Percentiles rank a stretch among this genome's conserved stretches.
Conservation (phyloP, 2,797 vertebrate species). For the Anolis apletophallus region DNA sequence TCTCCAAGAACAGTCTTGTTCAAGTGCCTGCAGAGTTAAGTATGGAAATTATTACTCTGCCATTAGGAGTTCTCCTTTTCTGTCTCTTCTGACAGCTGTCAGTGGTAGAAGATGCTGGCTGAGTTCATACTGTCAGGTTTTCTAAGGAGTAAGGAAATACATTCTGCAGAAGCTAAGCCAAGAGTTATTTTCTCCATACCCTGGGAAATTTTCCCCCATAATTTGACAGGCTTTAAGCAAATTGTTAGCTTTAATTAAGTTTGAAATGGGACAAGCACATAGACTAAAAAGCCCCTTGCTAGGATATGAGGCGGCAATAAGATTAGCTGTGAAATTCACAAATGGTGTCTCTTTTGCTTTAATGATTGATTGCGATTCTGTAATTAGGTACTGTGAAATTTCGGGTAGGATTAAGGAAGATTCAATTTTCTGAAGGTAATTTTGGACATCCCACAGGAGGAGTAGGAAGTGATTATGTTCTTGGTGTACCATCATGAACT, state of each 20-base stretch:
- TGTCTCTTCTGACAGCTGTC: slow-evolving; percentile 61
- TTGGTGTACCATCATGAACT: slow-evolving; percentile 37
- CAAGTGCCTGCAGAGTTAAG: slow-evolving; percentile 45
- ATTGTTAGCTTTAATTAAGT: slow-evolving; percentile 68
- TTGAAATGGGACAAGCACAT: slow-evolving; percentile 63
- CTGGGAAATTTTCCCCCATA: slow-evolving; percentile 57
- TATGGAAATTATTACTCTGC: slow-evolving; percentile 43
- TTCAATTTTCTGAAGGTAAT: slow-evolving; percentile 39
- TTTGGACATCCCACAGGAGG: slow-evolving; percentile 16
- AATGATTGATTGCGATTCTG: slow-evolving; percentile 42
- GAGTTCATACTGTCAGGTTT: slow-evolving; percentile 63
- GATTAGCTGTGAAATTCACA: slow-evolving; percentile 51
- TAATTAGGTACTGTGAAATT: slow-evolving; percentile 47
- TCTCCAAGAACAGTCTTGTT: slow-evolving; percentile 23
- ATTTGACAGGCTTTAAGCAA: slow-evolving; percentile 70
- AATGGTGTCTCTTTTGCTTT: slow-evolving; percentile 32
- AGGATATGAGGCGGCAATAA: slow-evolving; percentile 48
- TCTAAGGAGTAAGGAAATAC: slow-evolving; percentile 55
- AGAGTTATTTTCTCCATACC: slow-evolving; percentile 50
- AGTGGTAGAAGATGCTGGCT: slow-evolving; percentile 64
- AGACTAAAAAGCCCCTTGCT: slow-evolving; percentile 49
- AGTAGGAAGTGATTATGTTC: slow-evolving; percentile 37
- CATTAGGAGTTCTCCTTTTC: slow-evolving; percentile 60
- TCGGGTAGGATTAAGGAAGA: slow-evolving; percentile 37
- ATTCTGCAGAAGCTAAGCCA: slow-evolving; percentile 47